A percentile compares a stretch with the other conserved stretches of the same genome.
Evolutionary conservation across 2,113 vertebrate species (phyloP).

Genomic region (Plotosus lineatus): DNA sequence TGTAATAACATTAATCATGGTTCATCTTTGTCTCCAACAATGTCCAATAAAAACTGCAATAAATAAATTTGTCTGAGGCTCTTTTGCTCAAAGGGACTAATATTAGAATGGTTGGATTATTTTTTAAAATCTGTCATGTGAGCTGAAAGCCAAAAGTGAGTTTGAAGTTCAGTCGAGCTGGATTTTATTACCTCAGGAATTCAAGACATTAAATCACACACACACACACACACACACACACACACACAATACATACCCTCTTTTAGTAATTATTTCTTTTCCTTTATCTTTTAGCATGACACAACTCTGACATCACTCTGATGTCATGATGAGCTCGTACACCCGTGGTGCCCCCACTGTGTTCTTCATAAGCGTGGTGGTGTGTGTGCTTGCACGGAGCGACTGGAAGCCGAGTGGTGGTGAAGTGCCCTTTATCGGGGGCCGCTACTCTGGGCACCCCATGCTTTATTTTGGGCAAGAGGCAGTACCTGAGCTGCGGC

Average conservation of each 20-base stretch:
- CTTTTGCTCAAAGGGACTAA: neutral
- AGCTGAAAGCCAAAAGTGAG: neutral
- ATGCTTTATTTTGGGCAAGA: slow-evolving; percentile 90
- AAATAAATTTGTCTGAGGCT: neutral
- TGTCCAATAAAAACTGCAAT: neutral
- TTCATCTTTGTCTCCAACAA: neutral
- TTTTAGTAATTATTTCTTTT: slow-evolving; percentile 43
- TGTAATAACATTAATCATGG: neutral
- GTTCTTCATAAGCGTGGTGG: slow-evolving; percentile 85
- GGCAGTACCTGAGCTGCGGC: slow-evolving; percentile 81
- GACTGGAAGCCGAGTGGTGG: slow-evolving; percentile 64
- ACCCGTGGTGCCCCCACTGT: slow-evolving; percentile 94
- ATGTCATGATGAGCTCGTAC: slow-evolving; percentile 95
- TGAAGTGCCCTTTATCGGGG: slow-evolving; percentile 87
- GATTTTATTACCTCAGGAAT: slow-evolving; percentile 8
- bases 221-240: neutral
- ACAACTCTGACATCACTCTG: slow-evolving; percentile 82
- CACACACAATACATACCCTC: neutral
- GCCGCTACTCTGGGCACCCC: slow-evolving; percentile 91
- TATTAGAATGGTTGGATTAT: neutral
- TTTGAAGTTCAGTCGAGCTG: neutral
- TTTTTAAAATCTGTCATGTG: neutral
- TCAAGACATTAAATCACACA: neutral
- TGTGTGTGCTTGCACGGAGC: slow-evolving; percentile 75
- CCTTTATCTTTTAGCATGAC: slow-evolving; percentile 62